Evolutionary conservation across 2,797 vertebrate genomes (phyloP), one percentile per base, ranked within the genome.

Genomic region (Decapterus maruadsi): DNA sequence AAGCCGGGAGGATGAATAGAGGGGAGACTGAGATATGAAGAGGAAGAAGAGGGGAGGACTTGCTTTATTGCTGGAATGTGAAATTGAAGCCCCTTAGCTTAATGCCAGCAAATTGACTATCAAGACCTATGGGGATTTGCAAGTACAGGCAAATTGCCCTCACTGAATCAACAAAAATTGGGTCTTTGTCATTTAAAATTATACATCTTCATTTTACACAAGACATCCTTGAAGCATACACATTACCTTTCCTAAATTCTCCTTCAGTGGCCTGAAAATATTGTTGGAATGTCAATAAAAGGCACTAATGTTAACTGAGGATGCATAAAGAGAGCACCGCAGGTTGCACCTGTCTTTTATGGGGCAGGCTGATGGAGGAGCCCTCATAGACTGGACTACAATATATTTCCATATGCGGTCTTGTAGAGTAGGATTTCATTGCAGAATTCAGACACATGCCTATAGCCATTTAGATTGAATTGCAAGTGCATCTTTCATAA

Each of bases 91-190:
- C 84, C 79, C 74, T 90, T 66, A 91, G 83, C 86, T 81, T 91
- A 90, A 93, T 89, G 69, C 79, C 40, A 85, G 77, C 78, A 91
- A 90, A 93, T 91, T 90, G 88, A 89, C 83, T 90, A 90, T 89
- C 62, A 77, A 78, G 80, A 88, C 87, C 78, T 77, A 53, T 14
- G 6, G 82, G 79, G 74, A 26, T 81, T 84, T 83, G 71, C 67
- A 59, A 86, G 69, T 56, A 75, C 77, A 81, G 76, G 79, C 56
- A 90, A 89, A 90, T 86, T 87, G 66, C 87, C 58, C 64, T 74
- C 56, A 75, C 60, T 78, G 67, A 90, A 85, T 90, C 84, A 90
- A 87, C 85, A 89, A 83, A 85, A 89, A 90, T 46, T 8, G 46
- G 20, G 68, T 72, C 76, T 86, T 87, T 93, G 87, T 89, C 77